Evolutionary conservation across 2,797 vertebrate species (phyloP), one percentile per base, ranked within the genome.

Genomic region (Chromis chromis): DNA sequence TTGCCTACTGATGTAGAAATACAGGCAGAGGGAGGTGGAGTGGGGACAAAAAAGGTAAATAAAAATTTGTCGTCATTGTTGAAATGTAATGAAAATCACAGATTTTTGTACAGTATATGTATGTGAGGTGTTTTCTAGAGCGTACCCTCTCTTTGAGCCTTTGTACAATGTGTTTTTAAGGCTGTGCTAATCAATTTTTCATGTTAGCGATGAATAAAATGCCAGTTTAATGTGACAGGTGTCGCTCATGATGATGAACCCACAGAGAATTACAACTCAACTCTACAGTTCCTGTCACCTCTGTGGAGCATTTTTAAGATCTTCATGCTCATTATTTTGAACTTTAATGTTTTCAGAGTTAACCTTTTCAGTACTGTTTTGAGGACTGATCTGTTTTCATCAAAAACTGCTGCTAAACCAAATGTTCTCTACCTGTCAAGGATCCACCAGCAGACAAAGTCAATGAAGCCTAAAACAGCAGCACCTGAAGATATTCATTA

Each of bases 1-100:
- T 67, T 71, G 59, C 62, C 19, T 52, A 27, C 55, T 74, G 19
- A 70, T 65, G 70, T 28, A 62, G 62, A 84, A 81, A 70, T 64
- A 66, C 71, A 73, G 58, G 63, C 40, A 50, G 40, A 25, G 13
- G 39, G 44, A 44, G 46, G 22, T 19, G 50, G 57, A 64, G 44
- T 50, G n/a, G 33, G 55, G 4, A 25, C 24, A 56, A 21, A 67
- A 19, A 46, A 57, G 52, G 61, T 55, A 66, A 58, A 75, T 53
- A 61, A 49, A 39, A 46, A 31, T 14, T 36, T 3, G 46, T 57
- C 16, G 33, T n/a, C 46, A 56, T 22, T 24, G 12, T 49, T 66
- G 10, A 50, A 65, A 72, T 36, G 21, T n/a, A 58, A 1, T 60
- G 17, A 66, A 59, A 12, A 52, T 14, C 25, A 42, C 28, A 33